Conservation (phyloP, 2,888 invertebrate genomes). For the Arge pagana region DNA sequence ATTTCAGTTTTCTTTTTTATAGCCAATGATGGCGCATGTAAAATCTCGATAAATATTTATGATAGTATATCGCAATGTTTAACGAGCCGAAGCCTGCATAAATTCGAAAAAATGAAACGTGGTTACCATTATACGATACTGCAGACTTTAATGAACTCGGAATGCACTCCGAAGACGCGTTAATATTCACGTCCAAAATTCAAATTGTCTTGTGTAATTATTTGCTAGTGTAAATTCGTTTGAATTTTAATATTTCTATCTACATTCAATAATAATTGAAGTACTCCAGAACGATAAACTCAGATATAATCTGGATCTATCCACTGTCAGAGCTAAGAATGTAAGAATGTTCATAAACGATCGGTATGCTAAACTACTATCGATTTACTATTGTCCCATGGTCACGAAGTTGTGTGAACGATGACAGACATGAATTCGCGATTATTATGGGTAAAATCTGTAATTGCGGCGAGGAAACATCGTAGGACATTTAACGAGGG, state of each 20-base stretch:
- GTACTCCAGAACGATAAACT: conserved; percentile 9
- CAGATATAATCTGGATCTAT: conserved; percentile 10
- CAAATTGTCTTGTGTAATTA: conserved; percentile 9
- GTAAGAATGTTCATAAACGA: conserved; percentile 13
- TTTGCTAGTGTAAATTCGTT: conserved; percentile 22
- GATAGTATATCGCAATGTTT: no score
- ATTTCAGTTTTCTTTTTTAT: no score
- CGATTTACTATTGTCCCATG: conserved; percentile 21
- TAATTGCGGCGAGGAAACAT: conserved; percentile 9
- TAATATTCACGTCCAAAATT: conserved; percentile 17
- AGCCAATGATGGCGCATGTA: no score
- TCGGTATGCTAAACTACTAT: conserved; percentile 8
- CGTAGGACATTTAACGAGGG: conserved; percentile 20
- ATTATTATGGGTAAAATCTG: conserved; percentile 2
- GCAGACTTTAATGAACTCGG: conserved; percentile 3
- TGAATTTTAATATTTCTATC: conserved; percentile 23
- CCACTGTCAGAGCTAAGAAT: conserved; percentile 3
- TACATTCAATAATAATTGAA: conserved; percentile 18
- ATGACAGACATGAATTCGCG: conserved; percentile 9
- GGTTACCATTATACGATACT: no score
- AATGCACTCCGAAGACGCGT: conserved; percentile 15
- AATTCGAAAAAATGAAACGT: no score
- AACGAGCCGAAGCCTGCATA: no score
- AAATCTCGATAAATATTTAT: no score
- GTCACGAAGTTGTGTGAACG: conserved; percentile 27